Evolutionary conservation across 2,888 invertebrate genomes (phyloP), one percentile per base, ranked within the genome.

Genomic region (Philaethria dido): DNA sequence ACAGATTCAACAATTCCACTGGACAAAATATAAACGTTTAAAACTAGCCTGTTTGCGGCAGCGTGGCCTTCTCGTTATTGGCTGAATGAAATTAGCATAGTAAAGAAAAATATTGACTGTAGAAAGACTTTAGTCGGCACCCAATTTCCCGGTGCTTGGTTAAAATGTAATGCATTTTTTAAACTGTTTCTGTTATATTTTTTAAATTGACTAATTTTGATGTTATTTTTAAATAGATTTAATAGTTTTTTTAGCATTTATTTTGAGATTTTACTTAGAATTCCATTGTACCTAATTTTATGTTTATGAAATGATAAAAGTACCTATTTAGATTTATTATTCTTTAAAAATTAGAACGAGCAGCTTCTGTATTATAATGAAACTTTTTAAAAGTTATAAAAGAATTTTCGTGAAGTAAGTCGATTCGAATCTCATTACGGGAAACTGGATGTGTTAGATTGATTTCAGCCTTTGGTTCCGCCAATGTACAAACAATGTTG

Each of bases 71-170:
- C 81, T 78, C 88, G 84, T 90, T 88, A 91, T 92, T 89, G 88
- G 88, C 76, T 86, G 87, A 91, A 92, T 89, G 88, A 86, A 90
- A 92, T 92, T 92, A 92, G 89, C 91, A 92, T 92, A 90, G 88
- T 91, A 91, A 92, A 91, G 92, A 91, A 91, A 92, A 90, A 91
- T 90, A 90, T 92, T 89, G 90, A 88, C 83, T 84, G 83, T 75
- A 39, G 57, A 57, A 57, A 57, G 57, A 57, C 57, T 57, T 22
- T 39, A 57, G 57, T 57, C 42, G 22, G 48, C 68, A 67, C 60
- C 69, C 71, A 71, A 69, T 71, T 71, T 69, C 44, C 67, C 62
- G 54, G 67, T 57, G 63, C 63, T 59, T 45, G 57, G 62, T 62
- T 68, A 62, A 70, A 57, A 65, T 68, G 33, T 60, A 60, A 20